phyloP scores from a whole-genome alignment of 2,888 invertebrate species.

The Drosophila demipolita region DNA sequence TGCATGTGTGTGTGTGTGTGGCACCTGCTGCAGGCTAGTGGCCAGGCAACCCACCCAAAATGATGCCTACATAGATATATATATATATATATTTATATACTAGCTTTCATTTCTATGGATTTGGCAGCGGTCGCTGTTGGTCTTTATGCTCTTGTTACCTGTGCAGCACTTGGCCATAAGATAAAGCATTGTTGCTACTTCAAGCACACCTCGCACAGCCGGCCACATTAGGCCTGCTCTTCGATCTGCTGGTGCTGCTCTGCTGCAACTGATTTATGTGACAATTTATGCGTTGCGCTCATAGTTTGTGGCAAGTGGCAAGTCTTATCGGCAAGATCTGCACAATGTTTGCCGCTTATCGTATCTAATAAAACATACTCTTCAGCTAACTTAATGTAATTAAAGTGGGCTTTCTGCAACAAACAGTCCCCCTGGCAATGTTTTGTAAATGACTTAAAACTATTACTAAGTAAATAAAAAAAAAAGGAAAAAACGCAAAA shows the following conservation, averaged over 20 bases:
- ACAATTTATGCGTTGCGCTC: conserved; percentile 46
- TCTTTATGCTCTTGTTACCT: conserved; percentile 22
- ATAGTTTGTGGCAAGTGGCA: conserved; percentile 43
- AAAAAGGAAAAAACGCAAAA: not conserved
- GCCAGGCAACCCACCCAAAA: conserved; percentile 29
- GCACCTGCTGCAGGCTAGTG: conserved; percentile 58
- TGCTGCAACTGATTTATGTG: conserved; percentile 49
- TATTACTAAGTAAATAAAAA: not conserved
- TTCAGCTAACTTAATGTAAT: too few relatives aligned
- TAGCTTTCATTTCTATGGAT: conserved; percentile 3
- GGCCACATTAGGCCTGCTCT: conserved; percentile 43
- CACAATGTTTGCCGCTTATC: conserved; percentile 17
- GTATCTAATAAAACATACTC: conserved; percentile 9
- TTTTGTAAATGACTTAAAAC: too few relatives aligned
- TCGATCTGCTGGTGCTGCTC: conserved; percentile 33
- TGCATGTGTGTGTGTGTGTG: conserved; percentile 54
- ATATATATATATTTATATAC: not conserved
- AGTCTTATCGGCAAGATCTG: conserved; percentile 39
- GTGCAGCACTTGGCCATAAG: conserved; percentile 21
- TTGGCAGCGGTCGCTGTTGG: conserved; percentile 6
- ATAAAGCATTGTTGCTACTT: conserved; percentile 46
- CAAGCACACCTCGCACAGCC: not conserved
- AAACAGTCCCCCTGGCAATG: not conserved
- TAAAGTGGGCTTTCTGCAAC: not conserved
- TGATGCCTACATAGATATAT: conserved; percentile 11